Evolutionary conservation across 2,797 vertebrate genomes (phyloP).

Genomic region (Pantherophis alleghaniensis): DNA sequence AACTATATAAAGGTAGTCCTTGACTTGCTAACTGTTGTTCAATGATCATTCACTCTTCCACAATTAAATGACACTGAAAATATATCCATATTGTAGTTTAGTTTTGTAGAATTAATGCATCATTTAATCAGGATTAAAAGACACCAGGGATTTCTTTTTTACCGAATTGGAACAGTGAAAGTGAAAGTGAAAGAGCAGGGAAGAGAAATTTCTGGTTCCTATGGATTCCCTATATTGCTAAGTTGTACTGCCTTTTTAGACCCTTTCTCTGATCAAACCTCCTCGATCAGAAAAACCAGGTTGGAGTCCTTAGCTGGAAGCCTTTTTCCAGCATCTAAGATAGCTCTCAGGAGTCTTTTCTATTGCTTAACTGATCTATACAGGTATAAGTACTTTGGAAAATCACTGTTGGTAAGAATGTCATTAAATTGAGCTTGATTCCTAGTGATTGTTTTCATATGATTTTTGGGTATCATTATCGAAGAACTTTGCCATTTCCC

Average conservation of each 20-base stretch:
- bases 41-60: background rate
- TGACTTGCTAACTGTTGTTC: background rate
- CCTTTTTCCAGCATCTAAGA: background rate
- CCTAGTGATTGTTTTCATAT: background rate
- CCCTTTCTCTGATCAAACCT: background rate
- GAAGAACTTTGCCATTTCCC: background rate
- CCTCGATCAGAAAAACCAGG: background rate
- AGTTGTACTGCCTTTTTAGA: background rate
- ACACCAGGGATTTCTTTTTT: background rate
- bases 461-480: background rate
- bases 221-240: background rate
- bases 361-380: background rate
- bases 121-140: background rate
- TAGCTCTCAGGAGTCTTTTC: background rate
- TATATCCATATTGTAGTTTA: background rate
- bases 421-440: background rate
- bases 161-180: background rate
- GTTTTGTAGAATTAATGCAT: background rate
- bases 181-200: background rate
- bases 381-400: background rate
- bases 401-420: background rate
- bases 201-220: background rate
- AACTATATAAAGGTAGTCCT: background rate
- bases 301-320: background rate
- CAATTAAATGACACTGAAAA: background rate